Conservation (phyloP, 1,140 invertebrate genomes). For the Saccostrea glomerata region DNA sequence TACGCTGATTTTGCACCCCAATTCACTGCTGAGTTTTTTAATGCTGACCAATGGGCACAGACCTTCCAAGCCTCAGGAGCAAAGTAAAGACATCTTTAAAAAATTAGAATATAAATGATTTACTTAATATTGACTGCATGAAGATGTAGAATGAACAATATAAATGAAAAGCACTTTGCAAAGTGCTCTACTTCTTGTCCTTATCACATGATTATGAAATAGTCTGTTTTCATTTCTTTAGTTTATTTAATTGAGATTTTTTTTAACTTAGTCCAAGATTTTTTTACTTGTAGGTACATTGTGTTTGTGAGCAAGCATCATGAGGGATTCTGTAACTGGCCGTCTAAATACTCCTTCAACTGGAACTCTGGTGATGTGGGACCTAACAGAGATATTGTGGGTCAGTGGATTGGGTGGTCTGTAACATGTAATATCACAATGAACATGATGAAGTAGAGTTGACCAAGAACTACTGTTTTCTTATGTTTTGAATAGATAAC, state of each 20-base stretch:
- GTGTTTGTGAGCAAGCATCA: constrained; percentile 77
- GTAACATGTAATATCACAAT: not conserved
- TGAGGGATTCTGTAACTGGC: constrained; percentile 77
- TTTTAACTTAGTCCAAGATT: not conserved
- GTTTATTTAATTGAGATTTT: not conserved
- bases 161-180: too few relatives aligned
- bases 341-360: constrained; percentile 74
- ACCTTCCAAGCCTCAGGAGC: constrained; percentile 64
- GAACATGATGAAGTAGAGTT: not conserved
- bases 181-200: too few relatives aligned
- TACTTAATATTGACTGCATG: too few relatives aligned
- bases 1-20: constrained; percentile 68
- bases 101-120: not conserved
- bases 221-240: not conserved
- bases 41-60: constrained; percentile 62
- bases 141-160: too few relatives aligned
- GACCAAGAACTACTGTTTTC: too few relatives aligned
- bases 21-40: constrained; percentile 66
- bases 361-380: constrained; percentile 78
- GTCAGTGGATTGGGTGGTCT: constrained; percentile 55
- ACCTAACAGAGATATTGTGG: constrained; percentile 75
- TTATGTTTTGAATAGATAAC: too few relatives aligned
- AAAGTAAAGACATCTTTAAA: constrained; percentile 52
- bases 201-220: too few relatives aligned
- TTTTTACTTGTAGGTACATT: constrained; percentile 68